A percentile compares a stretch with the other conserved stretches of the same genome.
These are phyloP conservation scores for Mylabris sibirica DNA, from an alignment of 2,888 invertebrate species.

Conservation along the genomic window DNA sequence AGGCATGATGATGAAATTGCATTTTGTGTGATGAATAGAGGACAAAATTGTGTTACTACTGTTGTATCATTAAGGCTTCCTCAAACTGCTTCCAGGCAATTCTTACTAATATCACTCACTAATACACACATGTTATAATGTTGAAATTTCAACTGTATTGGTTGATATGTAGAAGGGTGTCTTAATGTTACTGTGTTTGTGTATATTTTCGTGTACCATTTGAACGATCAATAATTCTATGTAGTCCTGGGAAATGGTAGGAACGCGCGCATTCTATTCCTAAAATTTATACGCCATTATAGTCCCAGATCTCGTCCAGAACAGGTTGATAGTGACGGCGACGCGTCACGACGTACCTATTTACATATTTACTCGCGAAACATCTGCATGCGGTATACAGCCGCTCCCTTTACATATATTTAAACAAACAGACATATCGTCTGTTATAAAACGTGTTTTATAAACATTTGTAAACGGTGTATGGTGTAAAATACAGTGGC, in stretches of 20 bases:
- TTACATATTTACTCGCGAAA: conserved; percentile 39
- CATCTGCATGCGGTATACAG: conserved; percentile 50
- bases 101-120: neutral
- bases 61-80: neutral
- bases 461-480: conserved; percentile 46
- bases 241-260: conserved; percentile 54
- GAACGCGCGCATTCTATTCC: conserved; percentile 48
- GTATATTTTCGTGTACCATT: conserved; percentile 47
- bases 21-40: too few species aligned
- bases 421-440: conserved; percentile 19
- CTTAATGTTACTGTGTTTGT: conserved; percentile 26
- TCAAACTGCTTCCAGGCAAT: neutral
- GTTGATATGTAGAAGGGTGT: neutral
- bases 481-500: conserved; percentile 62
- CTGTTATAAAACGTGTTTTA: conserved; percentile 19
- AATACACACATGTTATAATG: neutral
- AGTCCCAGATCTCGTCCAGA: conserved; percentile 51
- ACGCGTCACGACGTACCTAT: conserved; percentile 35
- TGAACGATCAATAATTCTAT: conserved; percentile 56
- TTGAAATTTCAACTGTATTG: neutral
- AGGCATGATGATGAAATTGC: too few species aligned
- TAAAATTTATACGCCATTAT: conserved; percentile 53
- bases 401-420: conserved; percentile 22
- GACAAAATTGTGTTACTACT: too few species aligned
- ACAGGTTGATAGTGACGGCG: conserved; percentile 48